A percentile compares a stretch with the other conserved stretches of the same genome.
Conservation (phyloP, 1,140 invertebrate species). For the Plutomurus gul region DNA sequence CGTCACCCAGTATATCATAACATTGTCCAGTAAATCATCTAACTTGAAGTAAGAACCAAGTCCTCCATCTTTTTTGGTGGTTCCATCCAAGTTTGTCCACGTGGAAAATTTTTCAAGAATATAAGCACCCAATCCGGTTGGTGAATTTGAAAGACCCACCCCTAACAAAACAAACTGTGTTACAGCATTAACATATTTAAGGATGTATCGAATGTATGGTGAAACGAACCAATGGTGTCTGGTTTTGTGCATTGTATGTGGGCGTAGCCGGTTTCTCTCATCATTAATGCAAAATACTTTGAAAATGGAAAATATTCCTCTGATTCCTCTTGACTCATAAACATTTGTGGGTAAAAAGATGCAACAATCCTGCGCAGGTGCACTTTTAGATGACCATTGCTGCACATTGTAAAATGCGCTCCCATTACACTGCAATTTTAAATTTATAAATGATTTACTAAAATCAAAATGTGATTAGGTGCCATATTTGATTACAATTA, state of each 20-base stretch:
- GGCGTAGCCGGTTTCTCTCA: slow-evolving; percentile 65
- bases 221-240: slow-evolving; percentile 30
- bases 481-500: slow-evolving; percentile 32
- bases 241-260: slow-evolving; percentile 59
- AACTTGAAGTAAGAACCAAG: slow-evolving; percentile 60
- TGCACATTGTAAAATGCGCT: slow-evolving; percentile 58
- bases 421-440: slow-evolving; percentile 55
- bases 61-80: slow-evolving; percentile 58
- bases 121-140: slow-evolving; percentile 62
- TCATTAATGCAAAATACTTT: slow-evolving; percentile 49
- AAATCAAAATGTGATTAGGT: background rate
- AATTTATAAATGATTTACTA: background rate
- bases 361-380: slow-evolving; percentile 63
- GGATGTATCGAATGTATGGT: background rate
- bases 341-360: slow-evolving; percentile 50
- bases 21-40: slow-evolving; percentile 63
- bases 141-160: slow-evolving; percentile 49
- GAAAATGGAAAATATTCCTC: slow-evolving; percentile 48
- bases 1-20: slow-evolving; percentile 64
- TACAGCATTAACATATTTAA: background rate
- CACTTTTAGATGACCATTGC: slow-evolving; percentile 36
- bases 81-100: slow-evolving; percentile 58
- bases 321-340: slow-evolving; percentile 15
- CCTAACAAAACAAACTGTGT: background rate
- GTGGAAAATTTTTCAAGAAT: slow-evolving; percentile 65